phyloP scores from a whole-genome alignment of 2,888 invertebrate genomes.

The Cantharis flavilabris region DNA sequence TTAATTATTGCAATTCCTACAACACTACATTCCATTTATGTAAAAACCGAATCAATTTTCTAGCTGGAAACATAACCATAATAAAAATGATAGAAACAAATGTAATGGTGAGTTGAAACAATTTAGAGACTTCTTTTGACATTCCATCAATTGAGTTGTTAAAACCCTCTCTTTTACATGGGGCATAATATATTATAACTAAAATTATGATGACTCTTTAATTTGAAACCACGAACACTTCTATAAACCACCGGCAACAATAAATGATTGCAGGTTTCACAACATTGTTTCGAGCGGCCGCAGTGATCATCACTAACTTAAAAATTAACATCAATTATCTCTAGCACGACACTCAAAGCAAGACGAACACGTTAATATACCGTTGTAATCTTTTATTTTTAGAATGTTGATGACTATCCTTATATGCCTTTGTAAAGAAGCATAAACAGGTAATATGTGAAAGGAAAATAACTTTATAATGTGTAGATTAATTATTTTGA shows the following conservation, averaged over 20 bases:
- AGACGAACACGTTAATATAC: not conserved
- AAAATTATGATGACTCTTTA: constrained; percentile 5
- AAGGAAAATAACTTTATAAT: not conserved
- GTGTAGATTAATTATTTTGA: not conserved
- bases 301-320: not conserved
- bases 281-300: not conserved
- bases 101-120: not conserved
- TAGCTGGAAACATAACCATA: not conserved
- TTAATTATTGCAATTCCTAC: constrained; percentile 42
- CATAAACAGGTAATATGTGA: not conserved
- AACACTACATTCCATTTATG: constrained; percentile 11
- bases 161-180: not conserved
- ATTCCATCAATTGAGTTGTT: constrained; percentile 9
- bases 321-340: constrained; percentile 2
- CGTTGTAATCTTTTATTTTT: not conserved
- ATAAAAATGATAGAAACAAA: not conserved
- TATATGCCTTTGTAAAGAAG: not conserved
- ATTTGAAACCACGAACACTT: not conserved
- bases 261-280: constrained; percentile 7
- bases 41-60: not conserved
- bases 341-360: not conserved
- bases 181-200: constrained; percentile 9
- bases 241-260: constrained; percentile 3
- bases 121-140: not conserved
- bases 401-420: not conserved